These are phyloP conservation scores for Diabrotica balteata DNA, from an alignment of 2,888 invertebrate species.

Conservation along the genomic window DNA sequence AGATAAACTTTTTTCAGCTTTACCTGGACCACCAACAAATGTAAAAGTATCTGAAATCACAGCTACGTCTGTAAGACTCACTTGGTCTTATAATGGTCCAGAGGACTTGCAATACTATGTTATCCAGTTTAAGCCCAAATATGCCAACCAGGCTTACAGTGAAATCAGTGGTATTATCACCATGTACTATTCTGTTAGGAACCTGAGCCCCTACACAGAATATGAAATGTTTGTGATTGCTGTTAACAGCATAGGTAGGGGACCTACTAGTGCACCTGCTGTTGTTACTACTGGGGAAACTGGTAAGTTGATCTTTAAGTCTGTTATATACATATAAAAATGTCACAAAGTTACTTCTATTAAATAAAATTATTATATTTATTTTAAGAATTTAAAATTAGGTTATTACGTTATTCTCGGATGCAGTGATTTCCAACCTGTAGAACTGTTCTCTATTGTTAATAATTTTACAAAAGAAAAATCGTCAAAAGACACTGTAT, in stretches of 20 bases:
- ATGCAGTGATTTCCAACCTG: too few species aligned
- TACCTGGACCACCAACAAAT: conserved; percentile 90
- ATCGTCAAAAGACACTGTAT: too few species aligned
- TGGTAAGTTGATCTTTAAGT: conserved; percentile 69
- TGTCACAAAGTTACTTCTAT: too few species aligned
- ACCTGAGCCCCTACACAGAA: conserved; percentile 91
- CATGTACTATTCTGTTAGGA: conserved; percentile 89
- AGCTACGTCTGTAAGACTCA: conserved; percentile 88
- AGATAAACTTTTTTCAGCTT: conserved; percentile 66
- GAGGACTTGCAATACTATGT: conserved; percentile 95
- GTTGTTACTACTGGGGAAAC: conserved; percentile 96
- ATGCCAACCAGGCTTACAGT: conserved; percentile 88
- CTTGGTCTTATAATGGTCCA: conserved; percentile 90
- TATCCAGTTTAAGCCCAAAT: conserved; percentile 95
- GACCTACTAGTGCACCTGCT: conserved; percentile 86
- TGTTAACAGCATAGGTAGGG: conserved; percentile 92
- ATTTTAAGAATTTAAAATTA: too few species aligned
- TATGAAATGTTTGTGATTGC: conserved; percentile 97
- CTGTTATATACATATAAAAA: conserved; percentile 39
- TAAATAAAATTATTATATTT: too few species aligned
- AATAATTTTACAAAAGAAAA: too few species aligned
- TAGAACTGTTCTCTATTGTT: too few species aligned
- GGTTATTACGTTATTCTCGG: too few species aligned
- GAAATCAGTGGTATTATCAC: conserved; percentile 94
- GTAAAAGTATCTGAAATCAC: conserved; percentile 93